phyloP scores from a whole-genome alignment of 2,113 vertebrate genomes.

The Montifringilla adamsi region DNA sequence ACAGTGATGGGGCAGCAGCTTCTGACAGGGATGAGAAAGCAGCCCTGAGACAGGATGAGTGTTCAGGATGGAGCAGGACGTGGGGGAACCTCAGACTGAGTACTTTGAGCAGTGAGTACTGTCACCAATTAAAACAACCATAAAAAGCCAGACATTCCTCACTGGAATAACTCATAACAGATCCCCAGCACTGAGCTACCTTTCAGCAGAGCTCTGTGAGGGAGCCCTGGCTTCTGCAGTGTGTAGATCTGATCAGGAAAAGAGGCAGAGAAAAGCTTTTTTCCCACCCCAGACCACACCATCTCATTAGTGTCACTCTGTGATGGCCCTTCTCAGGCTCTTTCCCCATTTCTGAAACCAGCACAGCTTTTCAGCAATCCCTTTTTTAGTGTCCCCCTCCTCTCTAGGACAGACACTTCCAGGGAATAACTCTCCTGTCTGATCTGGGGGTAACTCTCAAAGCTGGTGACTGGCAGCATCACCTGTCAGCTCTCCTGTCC shows the following conservation, averaged over 20 bases:
- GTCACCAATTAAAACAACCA: conserved; percentile 62
- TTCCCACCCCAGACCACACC: not conserved
- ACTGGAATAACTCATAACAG: conserved; percentile 51
- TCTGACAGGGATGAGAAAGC: not conserved
- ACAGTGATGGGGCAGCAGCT: not conserved
- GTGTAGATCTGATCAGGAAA: not conserved
- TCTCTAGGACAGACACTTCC: not conserved
- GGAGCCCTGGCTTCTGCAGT: not conserved
- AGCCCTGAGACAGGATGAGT: not conserved
- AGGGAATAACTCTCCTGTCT: not conserved
- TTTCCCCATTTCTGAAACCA: not conserved
- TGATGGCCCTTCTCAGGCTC: not conserved
- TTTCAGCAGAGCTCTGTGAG: conserved; percentile 16
- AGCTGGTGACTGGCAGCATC: not conserved
- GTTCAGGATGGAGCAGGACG: not conserved
- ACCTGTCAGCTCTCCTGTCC: not conserved
- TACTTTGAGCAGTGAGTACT: conserved; percentile 20
- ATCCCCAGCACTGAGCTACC: not conserved
- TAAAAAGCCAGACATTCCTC: conserved; percentile 59
- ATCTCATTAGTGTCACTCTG: not conserved
- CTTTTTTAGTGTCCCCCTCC: not conserved
- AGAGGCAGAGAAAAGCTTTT: not conserved
- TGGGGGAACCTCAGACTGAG: conserved; percentile 29
- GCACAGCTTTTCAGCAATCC: not conserved
- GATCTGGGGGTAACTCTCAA: not conserved